phyloP scores from a whole-genome alignment of 2,797 vertebrate species.

The Hemitrygon akajei region DNA sequence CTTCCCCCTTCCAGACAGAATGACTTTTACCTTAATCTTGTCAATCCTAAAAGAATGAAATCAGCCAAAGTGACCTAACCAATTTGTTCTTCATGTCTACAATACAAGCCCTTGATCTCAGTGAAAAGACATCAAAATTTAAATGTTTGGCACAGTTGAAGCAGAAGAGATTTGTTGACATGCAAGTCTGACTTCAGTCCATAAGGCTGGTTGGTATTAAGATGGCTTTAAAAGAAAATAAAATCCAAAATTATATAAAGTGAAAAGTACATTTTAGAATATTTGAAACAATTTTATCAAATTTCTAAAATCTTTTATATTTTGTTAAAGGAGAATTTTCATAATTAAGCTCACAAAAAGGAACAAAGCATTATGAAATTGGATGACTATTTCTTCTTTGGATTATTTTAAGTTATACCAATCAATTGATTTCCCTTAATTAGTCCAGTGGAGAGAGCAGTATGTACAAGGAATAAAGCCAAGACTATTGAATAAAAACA shows the following conservation, averaged over 20 bases:
- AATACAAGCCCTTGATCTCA: not conserved
- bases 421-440: not conserved
- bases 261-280: not conserved
- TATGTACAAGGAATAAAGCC: not conserved
- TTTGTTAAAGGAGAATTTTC: not conserved
- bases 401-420: not conserved
- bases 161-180: not conserved
- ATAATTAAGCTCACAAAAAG: not conserved
- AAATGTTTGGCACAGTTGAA: not conserved
- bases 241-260: not conserved
- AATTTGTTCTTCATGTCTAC: not conserved
- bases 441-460: not conserved
- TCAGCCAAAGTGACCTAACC: not conserved
- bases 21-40: not conserved
- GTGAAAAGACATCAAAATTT: no score
- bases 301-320: not conserved
- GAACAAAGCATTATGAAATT: not conserved
- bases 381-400: not conserved
- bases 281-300: not conserved
- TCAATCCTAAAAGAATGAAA: not conserved
- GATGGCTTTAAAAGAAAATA: not conserved
- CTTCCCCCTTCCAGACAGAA: not conserved
- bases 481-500: not conserved
- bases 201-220: not conserved
- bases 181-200: not conserved